A percentile compares a stretch with the other conserved stretches of the same genome.
These are phyloP conservation scores for Hyposoter didymator DNA, from an alignment of 2,888 invertebrate genomes.

Conservation along the genomic window DNA sequence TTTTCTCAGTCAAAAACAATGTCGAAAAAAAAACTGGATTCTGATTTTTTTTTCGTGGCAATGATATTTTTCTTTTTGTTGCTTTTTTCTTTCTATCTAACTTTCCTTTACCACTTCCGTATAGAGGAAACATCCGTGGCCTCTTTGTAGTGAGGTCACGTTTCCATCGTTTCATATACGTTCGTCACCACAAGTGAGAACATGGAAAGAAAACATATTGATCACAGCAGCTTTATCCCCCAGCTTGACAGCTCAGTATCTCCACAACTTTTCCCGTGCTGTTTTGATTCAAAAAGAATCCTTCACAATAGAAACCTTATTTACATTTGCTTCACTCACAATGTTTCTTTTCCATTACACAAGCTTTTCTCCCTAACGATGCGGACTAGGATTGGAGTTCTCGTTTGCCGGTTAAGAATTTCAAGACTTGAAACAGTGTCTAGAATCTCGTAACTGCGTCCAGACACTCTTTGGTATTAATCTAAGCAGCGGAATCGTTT, in stretches of 20 bases:
- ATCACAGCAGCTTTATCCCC: constrained; percentile 1
- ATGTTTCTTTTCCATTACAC: constrained; percentile 13
- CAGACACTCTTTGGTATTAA: constrained; percentile 11
- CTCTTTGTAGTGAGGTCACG: constrained; percentile 1
- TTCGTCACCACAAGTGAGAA: constrained; percentile 11
- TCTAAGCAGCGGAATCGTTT: constrained; percentile 1
- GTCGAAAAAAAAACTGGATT: not conserved
- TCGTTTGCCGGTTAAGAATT: constrained; percentile 8
- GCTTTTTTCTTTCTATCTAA: not conserved
- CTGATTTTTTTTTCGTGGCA: not conserved
- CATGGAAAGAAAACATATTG: constrained; percentile 22
- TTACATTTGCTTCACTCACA: not conserved
- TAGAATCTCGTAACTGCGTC: not conserved
- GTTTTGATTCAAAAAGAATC: constrained; percentile 5
- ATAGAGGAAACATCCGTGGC: not conserved
- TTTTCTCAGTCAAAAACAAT: not conserved
- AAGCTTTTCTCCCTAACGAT: not conserved
- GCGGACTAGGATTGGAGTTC: constrained; percentile 11
- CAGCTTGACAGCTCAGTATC: not conserved
- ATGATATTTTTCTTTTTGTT: constrained; percentile 6
- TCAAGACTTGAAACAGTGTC: not conserved
- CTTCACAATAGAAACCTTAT: constrained; percentile 6
- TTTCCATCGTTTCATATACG: constrained; percentile 6
- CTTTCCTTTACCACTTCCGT: constrained; percentile 7
- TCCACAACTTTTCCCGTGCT: not conserved